Conservation (phyloP, 2,888 invertebrate species). For the Sesia apiformis region DNA sequence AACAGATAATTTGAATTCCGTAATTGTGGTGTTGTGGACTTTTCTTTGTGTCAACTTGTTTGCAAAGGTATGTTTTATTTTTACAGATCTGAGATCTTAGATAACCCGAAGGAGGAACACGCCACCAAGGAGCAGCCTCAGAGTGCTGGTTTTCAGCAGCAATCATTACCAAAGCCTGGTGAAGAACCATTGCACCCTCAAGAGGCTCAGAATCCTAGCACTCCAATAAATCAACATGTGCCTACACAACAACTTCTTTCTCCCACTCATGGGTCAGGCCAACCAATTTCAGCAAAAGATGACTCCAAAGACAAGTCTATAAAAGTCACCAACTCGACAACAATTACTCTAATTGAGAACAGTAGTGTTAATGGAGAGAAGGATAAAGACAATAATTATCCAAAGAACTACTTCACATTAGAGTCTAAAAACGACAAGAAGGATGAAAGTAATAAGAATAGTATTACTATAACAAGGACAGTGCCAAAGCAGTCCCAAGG, state of each 20-base stretch:
- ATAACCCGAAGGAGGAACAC: conserved; percentile 71
- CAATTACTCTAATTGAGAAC: conserved; percentile 62
- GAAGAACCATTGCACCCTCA: conserved; percentile 36
- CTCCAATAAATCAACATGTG: conserved; percentile 54
- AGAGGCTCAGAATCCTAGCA: conserved; percentile 37
- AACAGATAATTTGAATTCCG: background rate
- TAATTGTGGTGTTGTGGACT: background rate
- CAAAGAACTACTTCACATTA: conserved; percentile 60
- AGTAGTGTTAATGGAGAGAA: conserved; percentile 46
- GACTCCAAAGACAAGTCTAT: conserved; percentile 57
- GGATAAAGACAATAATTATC: conserved; percentile 52
- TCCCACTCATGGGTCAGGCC: conserved; percentile 37
- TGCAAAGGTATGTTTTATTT: conserved; percentile 1
- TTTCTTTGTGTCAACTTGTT: no score
- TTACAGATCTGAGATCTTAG: conserved; percentile 77
- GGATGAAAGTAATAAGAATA: conserved; percentile 67
- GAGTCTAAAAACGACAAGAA: conserved; percentile 63
- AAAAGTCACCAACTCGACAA: conserved; percentile 62
- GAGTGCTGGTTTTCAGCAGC: conserved; percentile 38
- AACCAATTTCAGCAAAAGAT: conserved; percentile 40
- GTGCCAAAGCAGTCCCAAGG: conserved; percentile 49
- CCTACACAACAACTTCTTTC: conserved; percentile 51
- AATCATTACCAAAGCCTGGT: conserved; percentile 33
- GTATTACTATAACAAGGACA: conserved; percentile 64
- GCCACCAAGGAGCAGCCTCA: conserved; percentile 51